Percentiles rank a stretch among this genome's conserved stretches.
Conservation (phyloP, 2,113 vertebrate genomes). For the Epinephelus cyanopodus region DNA sequence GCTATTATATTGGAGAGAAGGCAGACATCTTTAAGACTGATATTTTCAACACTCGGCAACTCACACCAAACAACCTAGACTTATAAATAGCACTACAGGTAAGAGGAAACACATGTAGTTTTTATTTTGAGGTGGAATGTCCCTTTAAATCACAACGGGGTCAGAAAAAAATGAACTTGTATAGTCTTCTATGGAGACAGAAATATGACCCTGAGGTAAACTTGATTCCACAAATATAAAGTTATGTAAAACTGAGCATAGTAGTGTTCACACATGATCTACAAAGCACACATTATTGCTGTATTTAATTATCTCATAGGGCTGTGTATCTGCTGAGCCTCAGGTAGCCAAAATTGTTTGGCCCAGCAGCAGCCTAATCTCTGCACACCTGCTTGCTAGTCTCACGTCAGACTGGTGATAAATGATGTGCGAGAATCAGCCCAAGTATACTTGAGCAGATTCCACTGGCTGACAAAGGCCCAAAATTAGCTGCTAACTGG, state of each 20-base stretch:
- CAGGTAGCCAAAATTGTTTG: slow-evolving; percentile 13
- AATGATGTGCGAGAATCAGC: slow-evolving; percentile 27
- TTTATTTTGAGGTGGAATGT: too few species aligned
- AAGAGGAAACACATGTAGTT: too few species aligned
- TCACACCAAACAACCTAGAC: too few species aligned
- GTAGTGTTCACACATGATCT: too few species aligned
- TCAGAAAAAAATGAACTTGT: too few species aligned
- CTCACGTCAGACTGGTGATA: slow-evolving; percentile 21
- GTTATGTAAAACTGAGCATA: neutral
- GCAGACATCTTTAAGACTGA: too few species aligned
- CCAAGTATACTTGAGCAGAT: neutral
- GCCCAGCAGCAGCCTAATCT: neutral
- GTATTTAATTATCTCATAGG: neutral
- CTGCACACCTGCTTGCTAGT: slow-evolving; percentile 40
- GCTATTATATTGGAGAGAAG: too few species aligned
- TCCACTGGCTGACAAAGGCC: slow-evolving; percentile 13
- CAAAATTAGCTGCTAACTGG: slow-evolving; percentile 17
- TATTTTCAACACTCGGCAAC: too few species aligned
- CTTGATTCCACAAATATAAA: neutral
- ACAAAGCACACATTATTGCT: neutral
- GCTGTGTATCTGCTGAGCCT: neutral
- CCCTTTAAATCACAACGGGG: too few species aligned
- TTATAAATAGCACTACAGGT: too few species aligned
- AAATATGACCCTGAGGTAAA: neutral
- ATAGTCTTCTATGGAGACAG: neutral